Percentiles rank a stretch among this genome's conserved stretches.
Conservation (phyloP, 2,888 invertebrate genomes). For the Drosophila mulleri region DNA sequence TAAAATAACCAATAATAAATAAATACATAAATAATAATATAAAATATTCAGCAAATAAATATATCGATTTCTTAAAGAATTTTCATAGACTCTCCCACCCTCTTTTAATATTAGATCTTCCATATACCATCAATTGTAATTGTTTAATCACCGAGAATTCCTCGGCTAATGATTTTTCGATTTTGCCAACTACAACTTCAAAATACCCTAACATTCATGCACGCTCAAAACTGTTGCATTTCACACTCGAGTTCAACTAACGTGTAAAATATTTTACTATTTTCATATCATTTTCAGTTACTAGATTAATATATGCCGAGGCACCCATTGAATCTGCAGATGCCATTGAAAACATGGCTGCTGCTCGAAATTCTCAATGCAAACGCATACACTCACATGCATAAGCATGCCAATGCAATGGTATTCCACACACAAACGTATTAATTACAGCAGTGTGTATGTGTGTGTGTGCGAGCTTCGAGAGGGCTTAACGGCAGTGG, state of each 20-base stretch:
- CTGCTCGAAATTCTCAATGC: constrained; percentile 17
- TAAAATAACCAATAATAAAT: too few relatives aligned
- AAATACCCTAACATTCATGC: neutral
- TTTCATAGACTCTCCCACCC: too few relatives aligned
- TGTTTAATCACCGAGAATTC: too few relatives aligned
- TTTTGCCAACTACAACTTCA: too few relatives aligned
- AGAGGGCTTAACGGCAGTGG: constrained; percentile 10
- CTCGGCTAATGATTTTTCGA: too few relatives aligned
- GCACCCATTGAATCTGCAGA: constrained; percentile 43
- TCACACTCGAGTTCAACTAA: neutral
- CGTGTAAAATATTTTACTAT: constrained; percentile 11
- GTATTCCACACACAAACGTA: constrained; percentile 45
- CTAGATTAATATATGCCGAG: constrained; percentile 4
- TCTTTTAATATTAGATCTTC: too few relatives aligned
- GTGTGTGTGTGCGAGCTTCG: constrained; percentile 25
- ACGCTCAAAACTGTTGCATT: neutral
- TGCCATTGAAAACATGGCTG: constrained; percentile 21
- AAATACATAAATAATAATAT: too few relatives aligned
- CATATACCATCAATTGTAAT: too few relatives aligned
- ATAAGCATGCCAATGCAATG: constrained; percentile 31
- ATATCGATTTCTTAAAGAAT: too few relatives aligned
- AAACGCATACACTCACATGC: constrained; percentile 3
- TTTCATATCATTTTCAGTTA: neutral
- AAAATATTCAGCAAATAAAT: too few relatives aligned
- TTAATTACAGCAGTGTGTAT: constrained; percentile 42